phyloP scores from a whole-genome alignment of 2,888 invertebrate genomes.

The Melieria omissa region DNA sequence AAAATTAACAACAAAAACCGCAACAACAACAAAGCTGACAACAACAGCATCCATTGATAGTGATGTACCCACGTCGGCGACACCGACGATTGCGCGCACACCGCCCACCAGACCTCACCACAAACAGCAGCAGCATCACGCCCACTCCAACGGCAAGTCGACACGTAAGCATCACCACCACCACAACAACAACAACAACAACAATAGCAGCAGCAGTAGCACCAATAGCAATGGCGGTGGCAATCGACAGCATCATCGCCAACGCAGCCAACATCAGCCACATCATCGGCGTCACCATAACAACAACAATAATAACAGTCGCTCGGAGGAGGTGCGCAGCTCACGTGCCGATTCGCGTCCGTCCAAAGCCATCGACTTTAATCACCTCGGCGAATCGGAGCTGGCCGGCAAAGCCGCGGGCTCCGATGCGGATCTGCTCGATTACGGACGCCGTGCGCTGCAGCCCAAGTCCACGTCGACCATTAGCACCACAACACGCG shows the following conservation, averaged over 20 bases:
- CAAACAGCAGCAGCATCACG: constrained; percentile 33
- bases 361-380: constrained; percentile 46
- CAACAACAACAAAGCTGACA: constrained; percentile 33
- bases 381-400: constrained; percentile 40
- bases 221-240: neutral
- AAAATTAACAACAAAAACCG: constrained; percentile 25
- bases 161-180: constrained; percentile 47
- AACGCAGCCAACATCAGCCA: constrained; percentile 44
- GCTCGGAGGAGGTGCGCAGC: constrained; percentile 11
- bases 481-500: constrained; percentile 54
- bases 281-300: constrained; percentile 13
- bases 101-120: constrained; percentile 26
- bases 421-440: constrained; percentile 43
- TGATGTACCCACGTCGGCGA: constrained; percentile 12
- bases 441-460: constrained; percentile 38
- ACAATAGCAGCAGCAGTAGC: constrained; percentile 32
- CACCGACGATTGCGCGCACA: constrained; percentile 15
- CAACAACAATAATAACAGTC: constrained; percentile 8
- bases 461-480: constrained; percentile 44
- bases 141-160: constrained; percentile 43
- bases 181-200: constrained; percentile 43
- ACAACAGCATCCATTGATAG: constrained; percentile 15
- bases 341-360: constrained; percentile 35
- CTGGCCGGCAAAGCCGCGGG: constrained; percentile 7
- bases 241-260: constrained; percentile 43